These are phyloP conservation scores for Philaethria dido DNA, from an alignment of 2,888 invertebrate genomes.

Conservation along the genomic window DNA sequence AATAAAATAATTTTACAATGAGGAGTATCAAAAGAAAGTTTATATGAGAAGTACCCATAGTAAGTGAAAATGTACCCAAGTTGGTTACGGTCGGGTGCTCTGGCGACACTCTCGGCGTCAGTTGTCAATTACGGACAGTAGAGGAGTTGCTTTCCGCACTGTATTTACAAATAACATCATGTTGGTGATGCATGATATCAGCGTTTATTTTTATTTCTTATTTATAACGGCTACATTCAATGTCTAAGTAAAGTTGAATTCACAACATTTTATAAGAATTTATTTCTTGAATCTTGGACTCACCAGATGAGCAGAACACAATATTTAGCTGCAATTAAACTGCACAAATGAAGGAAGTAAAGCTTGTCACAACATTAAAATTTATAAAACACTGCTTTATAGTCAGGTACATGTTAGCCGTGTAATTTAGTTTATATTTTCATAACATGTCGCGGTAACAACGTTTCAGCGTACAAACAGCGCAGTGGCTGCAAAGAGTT, in stretches of 20 bases:
- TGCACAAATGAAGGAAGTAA: slow-evolving; percentile 58
- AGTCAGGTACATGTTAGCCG: slow-evolving; percentile 64
- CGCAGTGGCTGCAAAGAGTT: slow-evolving; percentile 46
- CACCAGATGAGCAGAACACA: slow-evolving; percentile 24
- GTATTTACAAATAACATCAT: slow-evolving; percentile 27
- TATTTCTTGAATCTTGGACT: slow-evolving; percentile 20
- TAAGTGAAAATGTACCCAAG: slow-evolving; percentile 47
- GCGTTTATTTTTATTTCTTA: slow-evolving; percentile 5
- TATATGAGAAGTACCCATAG: slow-evolving; percentile 41
- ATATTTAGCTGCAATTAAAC: slow-evolving; percentile 31
- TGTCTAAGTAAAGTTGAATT: not conserved
- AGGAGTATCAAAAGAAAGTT: slow-evolving; percentile 45
- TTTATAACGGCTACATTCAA: not conserved
- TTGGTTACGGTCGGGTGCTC: slow-evolving; percentile 44
- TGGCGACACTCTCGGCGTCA: slow-evolving; percentile 35
- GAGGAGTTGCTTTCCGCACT: slow-evolving; percentile 26
- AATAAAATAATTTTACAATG: slow-evolving; percentile 12
- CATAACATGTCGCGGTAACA: slow-evolving; percentile 52
- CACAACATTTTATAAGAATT: slow-evolving; percentile 11
- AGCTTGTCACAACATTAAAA: slow-evolving; percentile 63
- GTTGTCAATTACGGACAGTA: slow-evolving; percentile 32
- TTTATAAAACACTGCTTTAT: slow-evolving; percentile 68
- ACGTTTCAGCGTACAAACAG: slow-evolving; percentile 47
- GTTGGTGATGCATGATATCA: slow-evolving; percentile 17
- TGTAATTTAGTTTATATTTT: slow-evolving; percentile 63